Conservation (phyloP, 2,888 invertebrate species). For the Onchidella celtica region DNA sequence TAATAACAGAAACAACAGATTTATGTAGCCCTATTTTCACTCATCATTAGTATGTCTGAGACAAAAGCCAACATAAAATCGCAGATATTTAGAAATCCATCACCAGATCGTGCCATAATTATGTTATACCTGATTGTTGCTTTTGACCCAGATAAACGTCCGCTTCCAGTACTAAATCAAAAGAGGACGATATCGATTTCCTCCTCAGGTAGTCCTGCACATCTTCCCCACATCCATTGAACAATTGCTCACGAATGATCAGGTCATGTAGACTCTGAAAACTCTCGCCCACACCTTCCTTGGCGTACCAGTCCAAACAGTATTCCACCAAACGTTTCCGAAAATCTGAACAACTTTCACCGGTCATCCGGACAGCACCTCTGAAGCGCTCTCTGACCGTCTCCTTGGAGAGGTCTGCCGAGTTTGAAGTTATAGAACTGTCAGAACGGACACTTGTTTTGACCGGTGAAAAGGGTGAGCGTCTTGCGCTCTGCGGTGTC, state of each 20-base stretch:
- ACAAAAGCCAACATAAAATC: no score
- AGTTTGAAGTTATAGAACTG: no score
- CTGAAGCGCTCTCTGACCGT: slow-evolving; percentile 20
- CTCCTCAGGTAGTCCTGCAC: neutral
- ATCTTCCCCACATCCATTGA: neutral
- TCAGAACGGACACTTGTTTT: no score
- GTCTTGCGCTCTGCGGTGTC: no score
- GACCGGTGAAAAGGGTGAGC: no score
- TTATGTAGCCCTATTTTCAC: no score
- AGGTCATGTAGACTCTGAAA: slow-evolving; percentile 26
- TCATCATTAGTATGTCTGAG: no score
- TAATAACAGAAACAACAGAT: no score
- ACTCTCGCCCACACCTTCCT: neutral
- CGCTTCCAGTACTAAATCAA: neutral
- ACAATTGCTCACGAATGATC: slow-evolving; percentile 27
- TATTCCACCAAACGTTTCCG: neutral
- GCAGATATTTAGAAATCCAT: no score
- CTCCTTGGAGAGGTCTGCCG: no score
- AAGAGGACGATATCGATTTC: neutral
- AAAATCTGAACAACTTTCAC: slow-evolving; percentile 8
- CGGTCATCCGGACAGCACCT: neutral
- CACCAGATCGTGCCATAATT: no score
- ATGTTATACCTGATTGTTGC: no score
- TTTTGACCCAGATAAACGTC: neutral
- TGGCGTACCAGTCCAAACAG: slow-evolving; percentile 1